These are phyloP conservation scores for Amphiduros pacificus DNA, from an alignment of 2,888 invertebrate genomes.

Conservation along the genomic window DNA sequence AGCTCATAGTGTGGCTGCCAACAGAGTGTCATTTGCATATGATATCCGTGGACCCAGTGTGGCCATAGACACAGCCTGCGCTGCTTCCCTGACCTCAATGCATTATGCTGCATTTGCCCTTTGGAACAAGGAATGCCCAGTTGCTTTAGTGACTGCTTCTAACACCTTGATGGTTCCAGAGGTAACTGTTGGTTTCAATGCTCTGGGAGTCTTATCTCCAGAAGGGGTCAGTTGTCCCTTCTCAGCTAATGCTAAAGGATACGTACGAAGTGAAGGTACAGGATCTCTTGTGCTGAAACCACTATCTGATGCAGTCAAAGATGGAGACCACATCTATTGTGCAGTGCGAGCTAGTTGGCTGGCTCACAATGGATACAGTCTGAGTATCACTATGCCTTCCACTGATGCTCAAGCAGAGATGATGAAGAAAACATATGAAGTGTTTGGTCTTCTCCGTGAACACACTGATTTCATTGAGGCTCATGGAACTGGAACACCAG, in stretches of 20 bases:
- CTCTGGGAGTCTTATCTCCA: slow-evolving; percentile 44
- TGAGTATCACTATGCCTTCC: slow-evolving; percentile 41
- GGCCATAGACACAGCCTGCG: slow-evolving; percentile 52
- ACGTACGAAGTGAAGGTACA: slow-evolving; percentile 54
- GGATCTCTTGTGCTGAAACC: slow-evolving; percentile 50
- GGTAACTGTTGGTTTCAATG: slow-evolving; percentile 39
- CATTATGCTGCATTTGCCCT: slow-evolving; percentile 27
- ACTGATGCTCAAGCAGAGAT: slow-evolving; percentile 23
- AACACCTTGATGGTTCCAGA: slow-evolving; percentile 45
- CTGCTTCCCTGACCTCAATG: slow-evolving; percentile 34
- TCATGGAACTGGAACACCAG: slow-evolving; percentile 51
- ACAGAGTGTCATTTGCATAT: slow-evolving; percentile 41
- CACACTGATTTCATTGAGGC: slow-evolving; percentile 43
- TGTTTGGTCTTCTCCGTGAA: slow-evolving; percentile 14
- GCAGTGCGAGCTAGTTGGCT: slow-evolving; percentile 40
- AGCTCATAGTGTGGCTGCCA: slow-evolving; percentile 31
- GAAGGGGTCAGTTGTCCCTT: slow-evolving; percentile 53
- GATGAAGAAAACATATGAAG: slow-evolving; percentile 17
- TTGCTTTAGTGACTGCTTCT: slow-evolving; percentile 46
- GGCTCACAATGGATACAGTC: slow-evolving; percentile 50
- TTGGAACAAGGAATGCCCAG: slow-evolving; percentile 23
- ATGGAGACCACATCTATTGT: slow-evolving; percentile 35
- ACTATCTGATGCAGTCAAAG: slow-evolving; percentile 30
- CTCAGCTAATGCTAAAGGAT: slow-evolving; percentile 52
- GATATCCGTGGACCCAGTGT: slow-evolving; percentile 47